Evolutionary conservation across 1,140 invertebrate genomes (phyloP).

Genomic region (Harpegnathos saltator): DNA sequence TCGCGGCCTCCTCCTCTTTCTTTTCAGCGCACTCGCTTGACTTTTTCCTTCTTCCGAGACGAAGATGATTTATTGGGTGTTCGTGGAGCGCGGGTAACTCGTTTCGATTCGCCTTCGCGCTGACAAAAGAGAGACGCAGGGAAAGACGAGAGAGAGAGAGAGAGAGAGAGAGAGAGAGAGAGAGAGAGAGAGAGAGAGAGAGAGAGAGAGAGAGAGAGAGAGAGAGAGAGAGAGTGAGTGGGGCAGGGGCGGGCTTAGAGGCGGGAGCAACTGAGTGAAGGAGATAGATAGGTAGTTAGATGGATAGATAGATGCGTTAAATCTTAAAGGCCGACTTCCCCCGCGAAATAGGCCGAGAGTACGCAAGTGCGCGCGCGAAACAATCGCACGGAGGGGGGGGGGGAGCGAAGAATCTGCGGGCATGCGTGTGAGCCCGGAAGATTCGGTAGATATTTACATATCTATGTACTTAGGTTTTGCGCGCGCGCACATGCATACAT

Average conservation of each 20-base stretch:
- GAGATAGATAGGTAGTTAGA: constrained; percentile 35
- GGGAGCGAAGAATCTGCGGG: constrained; percentile 10
- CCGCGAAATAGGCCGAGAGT: neutral
- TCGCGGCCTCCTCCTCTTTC: neutral
- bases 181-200: neutral
- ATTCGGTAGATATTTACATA: constrained; percentile 41
- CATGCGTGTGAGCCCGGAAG: constrained; percentile 3
- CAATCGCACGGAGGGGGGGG: neutral
- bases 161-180: neutral
- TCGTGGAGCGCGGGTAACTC: constrained; percentile 23
- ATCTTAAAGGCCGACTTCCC: constrained; percentile 28
- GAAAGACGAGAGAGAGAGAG: neutral
- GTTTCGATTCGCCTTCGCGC: constrained; percentile 25
- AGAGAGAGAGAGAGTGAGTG: too few species aligned
- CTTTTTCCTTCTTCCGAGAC: constrained; percentile 17
- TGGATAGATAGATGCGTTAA: constrained; percentile 44
- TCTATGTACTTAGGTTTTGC: constrained; percentile 36
- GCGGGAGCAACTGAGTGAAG: neutral
- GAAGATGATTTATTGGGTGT: constrained; percentile 53
- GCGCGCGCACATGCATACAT: too few species aligned
- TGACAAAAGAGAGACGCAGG: neutral
- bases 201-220: neutral
- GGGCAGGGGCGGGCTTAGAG: too few species aligned
- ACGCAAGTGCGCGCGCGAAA: constrained; percentile 20
- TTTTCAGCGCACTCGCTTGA: neutral